Base-by-base conservation (phyloP, 2,888 invertebrate species). In the Graphium colonna region DNA sequence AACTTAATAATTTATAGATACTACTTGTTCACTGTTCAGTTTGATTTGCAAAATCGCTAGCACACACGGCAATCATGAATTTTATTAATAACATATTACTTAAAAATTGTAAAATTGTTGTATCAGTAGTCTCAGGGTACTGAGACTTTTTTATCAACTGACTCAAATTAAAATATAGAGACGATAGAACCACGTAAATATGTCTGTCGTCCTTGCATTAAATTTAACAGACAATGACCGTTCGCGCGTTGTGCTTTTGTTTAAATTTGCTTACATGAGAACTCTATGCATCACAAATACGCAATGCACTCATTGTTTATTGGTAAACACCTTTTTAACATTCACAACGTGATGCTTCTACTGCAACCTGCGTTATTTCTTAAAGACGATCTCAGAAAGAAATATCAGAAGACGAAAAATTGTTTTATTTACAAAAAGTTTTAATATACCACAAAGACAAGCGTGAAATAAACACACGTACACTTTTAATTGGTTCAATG, bases 361-460 rank as follows among this genome's bases (percentile, higher is more conserved):
- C 36, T 55, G 55, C 55, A 56, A 51, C 52, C 31, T 47, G 50
- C 50, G 54, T 58, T 55, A 55, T 56, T 58, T 51, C 51, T 57
- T 16, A 31, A 40, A 41, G 41, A 12, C 31, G 26, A 41, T 50
- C 8, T 4, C 8, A 8, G 8, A 7, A 28, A 28, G 5, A 28
- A 28, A 28, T 8, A 28, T 28, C 4, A 28, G 8, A 28, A 28
- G n/a, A n/a, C n/a, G n/a, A n/a, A n/a, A n/a, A n/a, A n/a, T n/a
- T n/a, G n/a, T n/a, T n/a, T n/a, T n/a, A n/a, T n/a, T n/a, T n/a
- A n/a, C n/a, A n/a, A n/a, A n/a, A n/a, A n/a, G n/a, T n/a, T n/a
- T n/a, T n/a, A n/a, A n/a, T n/a, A n/a, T n/a, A n/a, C n/a, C n/a
- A n/a, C n/a, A n/a, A n/a, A n/a, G n/a, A n/a, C n/a, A n/a, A n/a